Evolutionary conservation across 2,888 invertebrate species (phyloP).

Genomic region (Drosophila cognata): DNA sequence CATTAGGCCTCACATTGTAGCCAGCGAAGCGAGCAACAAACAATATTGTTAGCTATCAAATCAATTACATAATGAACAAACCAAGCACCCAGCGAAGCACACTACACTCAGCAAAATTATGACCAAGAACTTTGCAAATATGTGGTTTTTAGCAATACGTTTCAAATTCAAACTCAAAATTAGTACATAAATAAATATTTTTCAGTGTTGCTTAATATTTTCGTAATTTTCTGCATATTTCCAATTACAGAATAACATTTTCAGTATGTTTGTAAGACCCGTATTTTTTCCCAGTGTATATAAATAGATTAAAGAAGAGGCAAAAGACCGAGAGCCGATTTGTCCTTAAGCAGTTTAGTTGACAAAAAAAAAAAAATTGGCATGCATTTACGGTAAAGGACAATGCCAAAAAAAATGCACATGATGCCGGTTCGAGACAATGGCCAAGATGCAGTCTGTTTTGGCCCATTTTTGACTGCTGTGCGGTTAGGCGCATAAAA

Average conservation of each 20-base stretch:
- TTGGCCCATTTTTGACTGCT: conserved; percentile 74
- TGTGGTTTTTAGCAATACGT: background rate
- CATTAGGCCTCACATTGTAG: conserved; percentile 57
- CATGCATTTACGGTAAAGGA: conserved; percentile 39
- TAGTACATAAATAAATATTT: background rate
- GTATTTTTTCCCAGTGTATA: background rate
- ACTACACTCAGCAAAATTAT: background rate
- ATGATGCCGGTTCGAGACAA: conserved; percentile 23
- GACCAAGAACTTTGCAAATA: background rate
- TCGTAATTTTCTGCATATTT: background rate
- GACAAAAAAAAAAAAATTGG: conserved; percentile 53
- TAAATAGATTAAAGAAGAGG: background rate
- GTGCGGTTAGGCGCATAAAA: conserved; percentile 66
- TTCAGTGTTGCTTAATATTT: background rate
- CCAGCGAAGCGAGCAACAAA: conserved; percentile 52
- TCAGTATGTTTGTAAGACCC: background rate
- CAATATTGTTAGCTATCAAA: conserved; percentile 65
- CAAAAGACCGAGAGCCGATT: conserved; percentile 17
- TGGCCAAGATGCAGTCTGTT: conserved; percentile 33
- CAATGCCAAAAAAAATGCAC: conserved; percentile 22
- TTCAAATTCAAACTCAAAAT: background rate
- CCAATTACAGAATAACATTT: background rate
- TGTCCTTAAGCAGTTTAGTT: conserved; percentile 26
- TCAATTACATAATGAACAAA: conserved; percentile 78
- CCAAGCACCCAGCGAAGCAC: background rate